Conservation (phyloP, 2,888 invertebrate genomes). For the Odontothrips loti region DNA sequence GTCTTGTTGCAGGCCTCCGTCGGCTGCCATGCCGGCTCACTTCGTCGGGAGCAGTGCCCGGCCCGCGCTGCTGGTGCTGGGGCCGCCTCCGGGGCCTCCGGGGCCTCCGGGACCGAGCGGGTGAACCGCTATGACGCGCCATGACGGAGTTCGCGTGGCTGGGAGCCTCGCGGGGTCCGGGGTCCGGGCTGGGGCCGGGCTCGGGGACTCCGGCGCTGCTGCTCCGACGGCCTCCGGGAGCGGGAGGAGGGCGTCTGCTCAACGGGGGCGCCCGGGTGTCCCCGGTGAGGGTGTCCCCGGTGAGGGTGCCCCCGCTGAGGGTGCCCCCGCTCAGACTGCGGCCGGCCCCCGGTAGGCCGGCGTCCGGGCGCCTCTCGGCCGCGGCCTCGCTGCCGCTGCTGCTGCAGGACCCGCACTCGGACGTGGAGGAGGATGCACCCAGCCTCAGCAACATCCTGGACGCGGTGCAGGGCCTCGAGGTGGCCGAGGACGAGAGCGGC, state of each 20-base stretch:
- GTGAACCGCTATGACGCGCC: not conserved
- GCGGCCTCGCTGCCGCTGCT: conserved; percentile 11
- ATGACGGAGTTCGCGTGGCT: not conserved
- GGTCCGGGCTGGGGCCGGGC: not conserved
- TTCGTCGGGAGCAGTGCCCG: too few species aligned
- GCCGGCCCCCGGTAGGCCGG: not conserved
- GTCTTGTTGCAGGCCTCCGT: too few species aligned
- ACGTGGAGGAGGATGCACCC: conserved; percentile 1
- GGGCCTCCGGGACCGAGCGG: not conserved
- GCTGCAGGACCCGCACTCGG: not conserved
- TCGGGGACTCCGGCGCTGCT: not conserved
- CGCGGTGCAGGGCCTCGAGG: conserved; percentile 10
- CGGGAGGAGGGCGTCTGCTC: not conserved
- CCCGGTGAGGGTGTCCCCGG: too few species aligned
- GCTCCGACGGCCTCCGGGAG: not conserved
- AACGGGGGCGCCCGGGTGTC: not conserved
- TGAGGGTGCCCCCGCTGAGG: too few species aligned
- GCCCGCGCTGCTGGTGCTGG: not conserved
- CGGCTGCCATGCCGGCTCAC: too few species aligned
- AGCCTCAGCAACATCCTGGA: conserved; percentile 25
- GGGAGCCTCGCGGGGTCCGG: not conserved
- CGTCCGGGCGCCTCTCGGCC: not conserved
- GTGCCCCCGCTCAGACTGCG: too few species aligned
- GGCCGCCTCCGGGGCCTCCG: not conserved
- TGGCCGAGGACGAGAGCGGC: not conserved